Conservation (phyloP, 2,113 vertebrate species). For the Brachyhypopomus gauderio region DNA sequence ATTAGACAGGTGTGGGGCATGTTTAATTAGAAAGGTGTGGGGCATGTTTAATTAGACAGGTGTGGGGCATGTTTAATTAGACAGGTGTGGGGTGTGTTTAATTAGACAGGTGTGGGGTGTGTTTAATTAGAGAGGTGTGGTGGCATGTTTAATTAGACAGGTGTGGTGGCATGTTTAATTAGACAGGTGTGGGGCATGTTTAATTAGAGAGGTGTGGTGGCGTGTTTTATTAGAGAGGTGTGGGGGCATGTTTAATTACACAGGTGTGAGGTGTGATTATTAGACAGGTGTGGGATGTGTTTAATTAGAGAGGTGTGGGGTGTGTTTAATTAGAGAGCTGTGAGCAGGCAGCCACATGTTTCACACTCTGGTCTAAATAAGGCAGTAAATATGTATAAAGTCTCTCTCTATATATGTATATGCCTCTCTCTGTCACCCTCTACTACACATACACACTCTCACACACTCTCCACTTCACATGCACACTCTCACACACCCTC, state of each 20-base stretch:
- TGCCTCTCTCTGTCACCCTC: background rate
- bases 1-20: no score
- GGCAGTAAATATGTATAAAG: background rate
- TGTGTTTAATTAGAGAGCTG: conserved; percentile 9
- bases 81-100: background rate
- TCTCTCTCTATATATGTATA: background rate
- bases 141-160: conserved; percentile 1
- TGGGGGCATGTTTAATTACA: no score
- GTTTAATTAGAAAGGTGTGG: no score
- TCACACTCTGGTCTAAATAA: conserved; percentile 10
- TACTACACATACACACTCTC: background rate
- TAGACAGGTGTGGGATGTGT: no score
- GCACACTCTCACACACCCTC: background rate
- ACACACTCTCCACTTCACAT: background rate
- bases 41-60: no score
- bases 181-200: background rate
- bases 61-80: background rate
- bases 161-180: background rate
- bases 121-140: background rate
- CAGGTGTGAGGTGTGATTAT: no score
- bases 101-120: background rate
- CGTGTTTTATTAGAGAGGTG: no score
- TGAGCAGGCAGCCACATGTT: background rate
- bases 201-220: conserved; percentile 3
- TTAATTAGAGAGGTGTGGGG: background rate